Percentiles rank a stretch among this genome's conserved stretches.
Evolutionary conservation across 2,113 vertebrate species (phyloP).

Genomic region (Trichechus manatus): DNA sequence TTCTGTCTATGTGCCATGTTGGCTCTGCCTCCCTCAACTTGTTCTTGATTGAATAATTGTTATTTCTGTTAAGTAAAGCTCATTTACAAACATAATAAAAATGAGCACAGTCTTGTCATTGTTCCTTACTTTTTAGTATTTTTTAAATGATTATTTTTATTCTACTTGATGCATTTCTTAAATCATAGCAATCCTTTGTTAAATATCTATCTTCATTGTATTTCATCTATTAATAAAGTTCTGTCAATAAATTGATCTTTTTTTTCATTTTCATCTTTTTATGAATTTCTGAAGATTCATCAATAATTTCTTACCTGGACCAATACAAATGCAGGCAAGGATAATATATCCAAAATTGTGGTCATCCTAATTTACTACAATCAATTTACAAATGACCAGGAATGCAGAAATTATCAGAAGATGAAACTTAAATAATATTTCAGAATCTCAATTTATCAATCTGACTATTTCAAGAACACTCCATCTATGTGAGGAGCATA

Average conservation of each 20-base stretch:
- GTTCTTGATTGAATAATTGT: background rate
- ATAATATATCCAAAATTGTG: slow-evolving; percentile 3
- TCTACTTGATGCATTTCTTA: background rate
- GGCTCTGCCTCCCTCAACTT: background rate
- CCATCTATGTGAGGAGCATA: background rate
- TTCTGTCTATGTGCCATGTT: no score
- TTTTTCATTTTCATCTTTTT: slow-evolving; percentile 31
- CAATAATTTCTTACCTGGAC: slow-evolving; percentile 16
- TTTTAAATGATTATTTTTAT: slow-evolving; percentile 20
- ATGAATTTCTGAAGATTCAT: background rate
- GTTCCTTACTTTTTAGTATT: background rate
- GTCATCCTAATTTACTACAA: background rate
- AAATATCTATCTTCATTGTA: background rate
- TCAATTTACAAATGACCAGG: background rate
- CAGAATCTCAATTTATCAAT: background rate
- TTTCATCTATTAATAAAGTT: slow-evolving; percentile 13
- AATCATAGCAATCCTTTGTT: background rate
- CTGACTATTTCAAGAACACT: slow-evolving; percentile 13
- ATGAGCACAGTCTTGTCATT: background rate
- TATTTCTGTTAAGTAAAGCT: background rate
- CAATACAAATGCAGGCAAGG: slow-evolving; percentile 19
- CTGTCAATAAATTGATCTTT: background rate
- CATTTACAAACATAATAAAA: background rate
- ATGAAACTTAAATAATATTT: background rate
- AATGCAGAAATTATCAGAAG: slow-evolving; percentile 32